A percentile compares a stretch with the other conserved stretches of the same genome.
phyloP scores from a whole-genome alignment of 2,797 vertebrate genomes.

The Arnoldichthys spilopterus region DNA sequence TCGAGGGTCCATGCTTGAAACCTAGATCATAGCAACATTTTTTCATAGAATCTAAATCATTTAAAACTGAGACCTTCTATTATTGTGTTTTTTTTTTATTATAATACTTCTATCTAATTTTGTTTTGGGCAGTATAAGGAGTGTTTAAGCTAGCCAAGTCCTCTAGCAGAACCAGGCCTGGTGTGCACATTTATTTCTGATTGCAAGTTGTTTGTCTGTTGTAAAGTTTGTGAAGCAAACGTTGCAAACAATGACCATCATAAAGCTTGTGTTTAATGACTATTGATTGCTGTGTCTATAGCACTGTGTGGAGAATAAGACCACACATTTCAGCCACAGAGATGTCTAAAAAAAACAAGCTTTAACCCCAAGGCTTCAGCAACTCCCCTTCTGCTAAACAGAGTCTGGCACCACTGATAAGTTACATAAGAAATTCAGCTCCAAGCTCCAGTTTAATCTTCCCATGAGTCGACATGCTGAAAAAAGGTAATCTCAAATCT shows the following conservation, averaged over 20 bases:
- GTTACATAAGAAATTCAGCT: not conserved
- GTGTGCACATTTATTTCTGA: not conserved
- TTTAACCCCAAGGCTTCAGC: not conserved
- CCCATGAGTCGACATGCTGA: conserved; percentile 21
- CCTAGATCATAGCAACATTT: no score
- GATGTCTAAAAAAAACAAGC: no score
- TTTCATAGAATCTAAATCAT: no score
- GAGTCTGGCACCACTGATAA: not conserved
- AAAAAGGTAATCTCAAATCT: conserved; percentile 41
- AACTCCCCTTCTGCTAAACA: not conserved
- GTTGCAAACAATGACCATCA: not conserved
- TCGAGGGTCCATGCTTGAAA: no score
- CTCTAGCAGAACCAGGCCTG: no score
- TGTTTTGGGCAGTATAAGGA: no score
- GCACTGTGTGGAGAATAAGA: not conserved
- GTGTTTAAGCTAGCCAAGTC: no score
- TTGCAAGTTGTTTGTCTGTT: not conserved
- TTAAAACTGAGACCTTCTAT: no score
- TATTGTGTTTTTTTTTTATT: no score
- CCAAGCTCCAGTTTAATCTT: conserved; percentile 36
- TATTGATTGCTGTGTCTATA: not conserved
- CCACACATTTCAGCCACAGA: not conserved
- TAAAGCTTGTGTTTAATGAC: not conserved
- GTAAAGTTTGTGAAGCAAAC: no score
- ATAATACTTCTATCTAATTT: no score